Evolutionary conservation across 2,113 vertebrate species (phyloP).

Genomic region (Lampris incognitus): DNA sequence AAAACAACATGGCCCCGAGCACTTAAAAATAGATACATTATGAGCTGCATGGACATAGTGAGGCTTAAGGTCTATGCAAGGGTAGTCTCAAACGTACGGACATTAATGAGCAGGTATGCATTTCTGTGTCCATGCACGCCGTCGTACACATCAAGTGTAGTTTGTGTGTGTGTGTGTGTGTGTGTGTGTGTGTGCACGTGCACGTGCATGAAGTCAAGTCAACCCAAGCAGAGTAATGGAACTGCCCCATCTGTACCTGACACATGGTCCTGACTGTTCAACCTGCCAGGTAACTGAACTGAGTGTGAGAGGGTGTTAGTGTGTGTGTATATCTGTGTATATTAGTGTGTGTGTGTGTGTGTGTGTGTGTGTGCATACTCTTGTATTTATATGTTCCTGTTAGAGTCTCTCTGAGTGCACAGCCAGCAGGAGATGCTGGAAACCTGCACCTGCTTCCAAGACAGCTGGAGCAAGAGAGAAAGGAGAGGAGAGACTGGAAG

Average conservation of each 20-base stretch:
- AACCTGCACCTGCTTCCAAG: slow-evolving; percentile 54
- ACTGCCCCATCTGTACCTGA: slow-evolving; percentile 66
- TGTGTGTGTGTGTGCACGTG: slow-evolving; percentile 1
- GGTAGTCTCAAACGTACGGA: background rate
- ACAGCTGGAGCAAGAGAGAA: background rate
- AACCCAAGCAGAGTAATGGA: slow-evolving; percentile 58
- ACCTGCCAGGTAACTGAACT: slow-evolving; percentile 61
- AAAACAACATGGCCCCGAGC: background rate
- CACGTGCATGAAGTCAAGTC: slow-evolving; percentile 33
- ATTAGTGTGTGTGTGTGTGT: slow-evolving; percentile 10
- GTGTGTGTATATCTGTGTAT: slow-evolving; percentile 13
- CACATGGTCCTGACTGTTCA: slow-evolving; percentile 61
- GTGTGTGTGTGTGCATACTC: background rate
- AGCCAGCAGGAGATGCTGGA: slow-evolving; percentile 47
- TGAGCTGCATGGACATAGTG: background rate
- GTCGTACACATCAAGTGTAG: background rate
- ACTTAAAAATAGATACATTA: slow-evolving; percentile 22
- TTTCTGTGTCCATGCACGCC: background rate
- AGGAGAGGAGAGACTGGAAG: background rate
- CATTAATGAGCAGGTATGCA: background rate
- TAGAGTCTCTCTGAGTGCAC: slow-evolving; percentile 50
- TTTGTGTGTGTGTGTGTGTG: slow-evolving; percentile 11
- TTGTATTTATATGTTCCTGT: slow-evolving; percentile 17
- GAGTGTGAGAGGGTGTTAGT: slow-evolving; percentile 30
- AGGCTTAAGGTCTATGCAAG: background rate